Evolutionary conservation across 2,888 invertebrate genomes (phyloP).

Genomic region (Himalopsyche tibetana): DNA sequence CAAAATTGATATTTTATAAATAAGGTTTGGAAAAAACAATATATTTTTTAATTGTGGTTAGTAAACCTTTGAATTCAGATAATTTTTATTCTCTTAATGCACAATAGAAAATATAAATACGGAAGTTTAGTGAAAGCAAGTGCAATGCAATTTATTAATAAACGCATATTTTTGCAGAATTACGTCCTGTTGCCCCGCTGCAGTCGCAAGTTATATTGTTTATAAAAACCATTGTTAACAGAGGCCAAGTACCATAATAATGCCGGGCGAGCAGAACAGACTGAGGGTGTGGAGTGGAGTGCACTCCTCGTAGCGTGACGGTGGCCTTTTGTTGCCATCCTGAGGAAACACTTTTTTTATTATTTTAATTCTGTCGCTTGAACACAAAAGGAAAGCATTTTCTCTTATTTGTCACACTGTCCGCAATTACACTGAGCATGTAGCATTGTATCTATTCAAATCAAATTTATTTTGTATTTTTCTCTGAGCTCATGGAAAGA

Average conservation of each 20-base stretch:
- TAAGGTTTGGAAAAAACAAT: too few species aligned
- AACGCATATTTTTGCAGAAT: slow-evolving; percentile 40
- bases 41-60: too few species aligned
- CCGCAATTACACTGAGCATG: slow-evolving; percentile 5
- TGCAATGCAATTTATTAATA: slow-evolving; percentile 24
- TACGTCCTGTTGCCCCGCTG: slow-evolving; percentile 8
- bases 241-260: slow-evolving; percentile 39
- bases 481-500: not conserved
- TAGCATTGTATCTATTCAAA: not conserved
- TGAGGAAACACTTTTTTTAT: slow-evolving; percentile 16
- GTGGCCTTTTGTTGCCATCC: slow-evolving; percentile 39
- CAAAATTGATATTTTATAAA: too few species aligned
- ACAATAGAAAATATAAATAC: not conserved
- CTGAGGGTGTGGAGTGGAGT: slow-evolving; percentile 25
- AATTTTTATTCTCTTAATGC: not conserved
- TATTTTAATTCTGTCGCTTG: slow-evolving; percentile 14
- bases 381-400: slow-evolving; percentile 32
- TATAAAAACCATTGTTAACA: slow-evolving; percentile 39
- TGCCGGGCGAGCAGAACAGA: slow-evolving; percentile 21
- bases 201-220: slow-evolving; percentile 32
- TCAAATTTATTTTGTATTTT: not conserved
- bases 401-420: slow-evolving; percentile 40
- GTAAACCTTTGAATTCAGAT: too few species aligned
- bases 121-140: not conserved
- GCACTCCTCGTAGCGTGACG: slow-evolving; percentile 36